Evolutionary conservation across 2,888 invertebrate species (phyloP).

Genomic region (Drosophila siamana): DNA sequence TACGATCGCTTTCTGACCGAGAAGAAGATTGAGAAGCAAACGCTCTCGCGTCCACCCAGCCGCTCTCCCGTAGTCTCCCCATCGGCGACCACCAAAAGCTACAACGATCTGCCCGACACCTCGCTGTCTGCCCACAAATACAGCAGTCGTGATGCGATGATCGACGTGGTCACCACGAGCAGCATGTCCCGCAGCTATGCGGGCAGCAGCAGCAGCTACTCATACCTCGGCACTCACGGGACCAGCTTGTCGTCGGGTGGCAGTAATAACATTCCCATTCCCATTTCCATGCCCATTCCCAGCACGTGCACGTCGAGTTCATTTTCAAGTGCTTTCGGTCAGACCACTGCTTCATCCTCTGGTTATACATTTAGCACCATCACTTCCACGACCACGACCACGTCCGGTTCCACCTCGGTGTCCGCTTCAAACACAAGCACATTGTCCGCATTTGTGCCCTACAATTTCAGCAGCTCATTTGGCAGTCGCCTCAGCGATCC

Average conservation of each 20-base stretch:
- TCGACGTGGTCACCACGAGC: slow-evolving; percentile 33
- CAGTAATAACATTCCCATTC: slow-evolving; percentile 1
- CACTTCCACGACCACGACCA: background rate
- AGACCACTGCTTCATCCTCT: background rate
- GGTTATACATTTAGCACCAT: background rate
- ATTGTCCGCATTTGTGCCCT: slow-evolving; percentile 55
- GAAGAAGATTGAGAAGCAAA: slow-evolving; percentile 83
- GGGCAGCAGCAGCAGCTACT: slow-evolving; percentile 58
- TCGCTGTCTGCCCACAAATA: slow-evolving; percentile 34
- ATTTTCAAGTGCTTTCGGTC: slow-evolving; percentile 32
- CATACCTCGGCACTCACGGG: slow-evolving; percentile 68
- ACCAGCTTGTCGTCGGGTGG: background rate
- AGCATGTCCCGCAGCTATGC: slow-evolving; percentile 61
- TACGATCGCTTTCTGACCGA: slow-evolving; percentile 85
- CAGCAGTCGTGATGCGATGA: slow-evolving; percentile 27
- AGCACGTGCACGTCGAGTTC: slow-evolving; percentile 34
- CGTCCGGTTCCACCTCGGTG: slow-evolving; percentile 14
- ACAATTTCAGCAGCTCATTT: slow-evolving; percentile 53
- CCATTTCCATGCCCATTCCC: slow-evolving; percentile 7
- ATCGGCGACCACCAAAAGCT: slow-evolving; percentile 76
- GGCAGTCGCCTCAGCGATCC: slow-evolving; percentile 47
- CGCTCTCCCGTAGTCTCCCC: slow-evolving; percentile 82
- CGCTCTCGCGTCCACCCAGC: slow-evolving; percentile 75
- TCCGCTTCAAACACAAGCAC: slow-evolving; percentile 4
- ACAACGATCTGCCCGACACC: slow-evolving; percentile 69